A percentile compares a stretch with the other conserved stretches of the same genome.
Evolutionary conservation across 2,888 invertebrate species (phyloP).

Genomic region (Monochamus alternatus): DNA sequence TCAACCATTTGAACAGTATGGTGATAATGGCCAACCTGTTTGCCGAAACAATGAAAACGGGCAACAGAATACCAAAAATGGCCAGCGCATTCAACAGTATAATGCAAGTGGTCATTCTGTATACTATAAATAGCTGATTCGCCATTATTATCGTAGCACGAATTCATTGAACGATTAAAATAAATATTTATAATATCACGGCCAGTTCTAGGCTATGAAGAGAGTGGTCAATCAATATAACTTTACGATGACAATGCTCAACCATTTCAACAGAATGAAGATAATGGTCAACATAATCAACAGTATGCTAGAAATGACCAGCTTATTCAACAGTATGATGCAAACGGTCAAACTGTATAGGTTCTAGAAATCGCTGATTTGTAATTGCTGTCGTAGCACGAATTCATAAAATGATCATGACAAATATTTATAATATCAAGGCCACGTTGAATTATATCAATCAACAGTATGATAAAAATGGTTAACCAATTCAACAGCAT

Average conservation of each 20-base stretch:
- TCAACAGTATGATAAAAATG: conserved; percentile 57
- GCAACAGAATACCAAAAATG: conserved; percentile 45
- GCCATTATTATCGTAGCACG: too few species aligned
- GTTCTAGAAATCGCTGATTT: too few species aligned
- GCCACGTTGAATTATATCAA: too few species aligned
- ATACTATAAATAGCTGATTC: neutral
- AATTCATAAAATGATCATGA: too few species aligned
- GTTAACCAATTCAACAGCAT: conserved; percentile 37
- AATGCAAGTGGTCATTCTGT: conserved; percentile 43
- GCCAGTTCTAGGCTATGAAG: conserved; percentile 45
- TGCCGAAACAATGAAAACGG: conserved; percentile 45
- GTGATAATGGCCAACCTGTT: conserved; percentile 42
- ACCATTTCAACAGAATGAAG: conserved; percentile 42
- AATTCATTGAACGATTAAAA: too few species aligned
- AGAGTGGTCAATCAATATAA: conserved; percentile 55
- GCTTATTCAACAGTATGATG: conserved; percentile 47
- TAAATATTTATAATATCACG: neutral
- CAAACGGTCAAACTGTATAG: conserved; percentile 10
- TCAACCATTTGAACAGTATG: conserved; percentile 38
- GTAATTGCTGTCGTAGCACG: too few species aligned
- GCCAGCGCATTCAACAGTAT: conserved; percentile 45
- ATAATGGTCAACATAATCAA: conserved; percentile 40
- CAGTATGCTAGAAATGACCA: conserved; percentile 44
- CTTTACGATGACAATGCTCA: conserved; percentile 56
- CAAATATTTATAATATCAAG: too few species aligned